A percentile compares a stretch with the other conserved stretches of the same genome.
Evolutionary conservation across 2,888 invertebrate species (phyloP).

Genomic region (Phengaris alcon): DNA sequence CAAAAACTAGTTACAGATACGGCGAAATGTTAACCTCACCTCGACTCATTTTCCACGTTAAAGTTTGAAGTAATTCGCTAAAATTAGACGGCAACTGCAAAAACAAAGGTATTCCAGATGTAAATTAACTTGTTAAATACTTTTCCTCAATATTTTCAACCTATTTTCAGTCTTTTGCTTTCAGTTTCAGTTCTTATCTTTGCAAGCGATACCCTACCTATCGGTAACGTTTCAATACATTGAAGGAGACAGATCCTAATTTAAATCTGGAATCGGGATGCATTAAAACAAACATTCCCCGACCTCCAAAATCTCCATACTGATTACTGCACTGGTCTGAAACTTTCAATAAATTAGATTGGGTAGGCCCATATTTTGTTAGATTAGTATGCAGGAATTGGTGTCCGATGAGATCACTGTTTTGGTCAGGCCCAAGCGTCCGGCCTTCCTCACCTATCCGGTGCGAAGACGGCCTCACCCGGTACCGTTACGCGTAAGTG

Average conservation of each 20-base stretch:
- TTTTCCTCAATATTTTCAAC: background rate
- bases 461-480: slow-evolving; percentile 44
- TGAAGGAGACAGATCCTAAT: no score
- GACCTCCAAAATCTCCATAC: no score
- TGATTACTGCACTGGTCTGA: background rate
- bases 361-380: slow-evolving; percentile 35
- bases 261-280: no score
- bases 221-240: no score
- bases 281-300: no score
- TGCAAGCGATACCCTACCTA: no score
- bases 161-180: no score
- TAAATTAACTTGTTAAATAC: no score
- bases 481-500: slow-evolving; percentile 52
- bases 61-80: slow-evolving; percentile 12
- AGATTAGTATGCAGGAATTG: slow-evolving; percentile 40
- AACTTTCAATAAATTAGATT: background rate
- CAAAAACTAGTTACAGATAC: slow-evolving; percentile 10
- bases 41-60: slow-evolving; percentile 8
- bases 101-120: slow-evolving; percentile 10
- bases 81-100: slow-evolving; percentile 18
- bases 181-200: no score
- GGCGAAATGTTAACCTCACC: background rate
- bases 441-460: slow-evolving; percentile 52
- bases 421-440: slow-evolving; percentile 53
- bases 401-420: slow-evolving; percentile 55